phyloP scores from a whole-genome alignment of 2,797 vertebrate genomes.

The Rhinatrema bivittatum region DNA sequence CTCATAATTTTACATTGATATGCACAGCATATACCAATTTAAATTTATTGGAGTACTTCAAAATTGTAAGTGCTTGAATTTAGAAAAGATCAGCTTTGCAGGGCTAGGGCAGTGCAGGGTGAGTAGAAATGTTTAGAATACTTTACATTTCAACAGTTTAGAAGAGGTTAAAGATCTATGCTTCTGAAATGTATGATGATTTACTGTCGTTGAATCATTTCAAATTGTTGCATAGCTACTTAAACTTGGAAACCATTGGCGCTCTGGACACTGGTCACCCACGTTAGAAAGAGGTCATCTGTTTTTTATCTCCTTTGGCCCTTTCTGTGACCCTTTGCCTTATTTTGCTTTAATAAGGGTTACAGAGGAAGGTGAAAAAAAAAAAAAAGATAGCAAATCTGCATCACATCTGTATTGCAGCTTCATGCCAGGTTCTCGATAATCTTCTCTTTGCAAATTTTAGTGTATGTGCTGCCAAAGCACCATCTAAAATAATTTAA shows the following conservation, averaged over 20 bases:
- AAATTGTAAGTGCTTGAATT: constrained; percentile 60
- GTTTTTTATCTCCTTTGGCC: too few species aligned
- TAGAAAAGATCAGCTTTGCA: constrained; percentile 49
- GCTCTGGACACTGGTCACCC: too few species aligned
- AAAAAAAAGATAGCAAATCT: too few species aligned
- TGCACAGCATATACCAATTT: constrained; percentile 55
- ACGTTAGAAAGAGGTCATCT: too few species aligned
- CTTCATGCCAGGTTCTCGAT: too few species aligned
- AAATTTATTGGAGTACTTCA: constrained; percentile 63
- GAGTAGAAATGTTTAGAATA: constrained; percentile 44
- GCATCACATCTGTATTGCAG: too few species aligned
- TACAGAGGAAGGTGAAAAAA: too few species aligned
- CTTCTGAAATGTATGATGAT: constrained; percentile 43
- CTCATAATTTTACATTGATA: constrained; percentile 62
- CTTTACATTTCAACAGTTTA: constrained; percentile 38
- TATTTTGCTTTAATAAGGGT: too few species aligned
- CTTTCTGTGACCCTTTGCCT: too few species aligned
- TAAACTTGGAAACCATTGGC: too few species aligned
- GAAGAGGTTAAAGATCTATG: constrained; percentile 41
- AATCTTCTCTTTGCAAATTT: too few species aligned
- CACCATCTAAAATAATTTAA: constrained; percentile 2
- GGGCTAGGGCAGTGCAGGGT: constrained; percentile 31
- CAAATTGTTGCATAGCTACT: constrained; percentile 3
- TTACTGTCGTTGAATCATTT: constrained; percentile 32
- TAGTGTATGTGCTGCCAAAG: background rate